These are phyloP conservation scores for Drosophila prosaltans DNA, from an alignment of 1,140 invertebrate genomes.

Conservation along the genomic window DNA sequence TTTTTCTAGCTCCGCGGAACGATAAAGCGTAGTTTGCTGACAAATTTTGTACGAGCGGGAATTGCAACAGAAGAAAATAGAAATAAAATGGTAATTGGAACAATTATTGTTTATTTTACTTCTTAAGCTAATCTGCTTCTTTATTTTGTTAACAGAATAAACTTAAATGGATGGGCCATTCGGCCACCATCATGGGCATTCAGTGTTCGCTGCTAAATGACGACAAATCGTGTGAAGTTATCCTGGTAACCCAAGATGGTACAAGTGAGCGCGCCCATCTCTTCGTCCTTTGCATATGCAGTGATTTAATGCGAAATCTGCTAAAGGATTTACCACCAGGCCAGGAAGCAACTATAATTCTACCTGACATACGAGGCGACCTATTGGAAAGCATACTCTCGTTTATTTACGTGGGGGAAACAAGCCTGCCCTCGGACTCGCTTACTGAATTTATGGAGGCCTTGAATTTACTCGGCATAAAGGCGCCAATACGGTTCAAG, in stretches of 20 bases:
- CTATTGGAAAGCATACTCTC: conserved; percentile 73
- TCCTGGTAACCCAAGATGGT: conserved; percentile 70
- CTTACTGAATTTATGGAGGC: conserved; percentile 76
- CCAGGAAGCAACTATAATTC: conserved; percentile 71
- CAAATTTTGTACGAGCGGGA: conserved; percentile 47
- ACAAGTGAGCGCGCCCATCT: conserved; percentile 70
- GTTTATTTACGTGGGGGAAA: conserved; percentile 80
- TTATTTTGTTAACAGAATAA: conserved; percentile 57
- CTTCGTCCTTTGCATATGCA: conserved; percentile 77
- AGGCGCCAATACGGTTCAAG: conserved; percentile 79
- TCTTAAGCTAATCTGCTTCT: neutral
- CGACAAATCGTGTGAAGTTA: conserved; percentile 68
- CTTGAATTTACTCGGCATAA: conserved; percentile 76
- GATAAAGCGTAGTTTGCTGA: conserved; percentile 35
- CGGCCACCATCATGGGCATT: conserved; percentile 78
- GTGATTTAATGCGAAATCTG: conserved; percentile 70
- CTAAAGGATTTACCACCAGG: conserved; percentile 67
- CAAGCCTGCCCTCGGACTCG: conserved; percentile 60
- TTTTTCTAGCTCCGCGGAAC: neutral
- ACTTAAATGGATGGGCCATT: conserved; percentile 82
- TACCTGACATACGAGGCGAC: conserved; percentile 75
- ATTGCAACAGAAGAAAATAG: conserved; percentile 37
- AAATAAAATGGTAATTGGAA: conserved; percentile 56
- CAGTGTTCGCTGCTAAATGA: conserved; percentile 66
- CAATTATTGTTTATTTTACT: conserved; percentile 8